Base-by-base conservation (phyloP, 2,113 vertebrate genomes). In the Aspiorhynchus laticeps region DNA sequence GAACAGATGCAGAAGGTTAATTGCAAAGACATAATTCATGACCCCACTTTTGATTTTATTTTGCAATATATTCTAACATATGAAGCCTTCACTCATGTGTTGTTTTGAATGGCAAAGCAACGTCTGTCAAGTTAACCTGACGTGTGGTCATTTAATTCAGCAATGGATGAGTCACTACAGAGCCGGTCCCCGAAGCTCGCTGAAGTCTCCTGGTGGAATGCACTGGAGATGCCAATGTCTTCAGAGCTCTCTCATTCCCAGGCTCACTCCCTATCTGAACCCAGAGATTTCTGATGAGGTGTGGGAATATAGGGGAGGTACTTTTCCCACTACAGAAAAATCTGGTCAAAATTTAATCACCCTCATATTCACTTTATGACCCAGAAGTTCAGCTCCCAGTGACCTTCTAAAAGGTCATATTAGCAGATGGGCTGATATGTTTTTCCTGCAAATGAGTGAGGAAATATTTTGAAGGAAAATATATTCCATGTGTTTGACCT, bases 301-400 rank as follows among this genome's bases (percentile, higher is more conserved):
- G 84, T 89, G 84, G 86, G 86, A 89, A 86, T 84, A 88, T 31
- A 24, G 31, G 80, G 75, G 83, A 79, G 84, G 63, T 87, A 86
- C 63, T 10, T 31, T 89, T 89, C 86, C 88, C 84, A 89, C 31
- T 38, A 74, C 71, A 41, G 63, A 69, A 76, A 76, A 76, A 46
- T 21, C 85, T 83, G 83, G 28, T 87, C 79, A 87, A 48, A 76
- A 83, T 78, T 33, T 8, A 69, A 88, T 65, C 48, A 71, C 19
- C 8, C 41, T 41, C 87, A 73, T 36, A 83, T 89, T 85, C n/a
- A 79, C 59, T 78, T 85, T 65, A 80, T 48, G 31, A 53, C 38
- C 36, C 12, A 26, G 56, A 77, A 19, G 71, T n/a, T 80, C 31
- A 31, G 26, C 79, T 86, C n/a, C 48, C 21, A 74, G 7, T 75